Evolutionary conservation across 2,888 invertebrate genomes (phyloP), one percentile per base, ranked within the genome.

Genomic region (Nemotelus nigrinus): DNA sequence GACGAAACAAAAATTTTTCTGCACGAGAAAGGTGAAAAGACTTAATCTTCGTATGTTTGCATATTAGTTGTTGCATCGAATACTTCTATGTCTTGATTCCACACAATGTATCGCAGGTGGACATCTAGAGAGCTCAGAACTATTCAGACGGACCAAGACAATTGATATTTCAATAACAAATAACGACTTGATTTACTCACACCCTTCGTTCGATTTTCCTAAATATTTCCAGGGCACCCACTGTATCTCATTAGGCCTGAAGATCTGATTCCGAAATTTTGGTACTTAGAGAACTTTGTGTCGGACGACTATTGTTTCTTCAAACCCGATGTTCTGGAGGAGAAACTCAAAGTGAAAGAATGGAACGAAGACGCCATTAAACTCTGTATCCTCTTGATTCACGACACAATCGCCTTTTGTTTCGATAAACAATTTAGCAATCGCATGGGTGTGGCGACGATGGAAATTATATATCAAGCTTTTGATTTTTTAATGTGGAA

Each of bases 391-490:
- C 2, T 6, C 2, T 44, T 77, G 6, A 7, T 77, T 3, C 50
- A 47, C 10, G 70, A 68, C 2, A 47, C 68, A 10, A 68, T 77
- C 8, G 50, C 25, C 3, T 77, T 74, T 60, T 60, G 74, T 44
- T 39, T 77, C 2, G 60, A 67, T 3, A 45, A 50, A 10, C 64
- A 76, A 25, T 76, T 65, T 50, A 65, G 53, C 6, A 71, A 55
- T 53, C 44, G 55, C 1, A 48, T 43, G 55, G 71, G 55, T 10
- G 25, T 68, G 44, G 70, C 77, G 2, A 8, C 60, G 53, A 77
- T 77, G 77, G 77, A 77, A 39, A 63, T 77, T 7, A 71, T 77
- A 53, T 71, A 5, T 70, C 77, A 71, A 43, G 47, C 55, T 43
- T 70, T 70, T 64, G n/a, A 60, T 45, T 77, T 71, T 55, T 47